phyloP scores from a whole-genome alignment of 1,140 invertebrate genomes.

The Drosophila subpulchrella region DNA sequence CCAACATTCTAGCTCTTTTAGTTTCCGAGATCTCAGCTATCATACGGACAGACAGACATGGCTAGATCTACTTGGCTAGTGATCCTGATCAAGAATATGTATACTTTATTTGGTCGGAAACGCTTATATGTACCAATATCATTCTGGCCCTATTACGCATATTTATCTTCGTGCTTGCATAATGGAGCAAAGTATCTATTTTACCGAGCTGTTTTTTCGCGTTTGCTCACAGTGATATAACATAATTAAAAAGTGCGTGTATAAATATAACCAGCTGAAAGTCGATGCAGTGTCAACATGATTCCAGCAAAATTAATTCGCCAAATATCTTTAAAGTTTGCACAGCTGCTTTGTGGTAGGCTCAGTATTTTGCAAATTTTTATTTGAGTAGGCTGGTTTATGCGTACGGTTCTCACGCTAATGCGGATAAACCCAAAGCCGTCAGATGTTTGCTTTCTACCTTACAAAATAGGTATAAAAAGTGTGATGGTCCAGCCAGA shows the following conservation, averaged over 20 bases:
- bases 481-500: not conserved
- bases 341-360: not conserved
- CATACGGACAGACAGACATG: too few relatives aligned
- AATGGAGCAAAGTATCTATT: too few relatives aligned
- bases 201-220: too few relatives aligned
- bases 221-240: not conserved
- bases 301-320: not conserved
- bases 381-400: not conserved
- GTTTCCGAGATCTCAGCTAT: too few relatives aligned
- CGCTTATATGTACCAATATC: too few relatives aligned
- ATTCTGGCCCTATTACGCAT: too few relatives aligned
- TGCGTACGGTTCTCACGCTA: not conserved
- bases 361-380: not conserved
- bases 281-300: not conserved
- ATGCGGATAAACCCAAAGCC: not conserved
- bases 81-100: too few relatives aligned
- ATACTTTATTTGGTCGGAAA: too few relatives aligned
- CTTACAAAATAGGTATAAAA: slow-evolving; percentile 15
- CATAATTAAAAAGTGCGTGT: not conserved
- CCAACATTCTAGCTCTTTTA: too few relatives aligned
- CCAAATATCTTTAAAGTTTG: slow-evolving; percentile 1
- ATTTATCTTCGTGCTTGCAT: too few relatives aligned
- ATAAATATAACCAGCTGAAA: not conserved
- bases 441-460: not conserved
- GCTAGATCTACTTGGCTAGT: too few relatives aligned